Evolutionary conservation across 2,113 vertebrate species (phyloP).

Genomic region (Rissa tridactyla): DNA sequence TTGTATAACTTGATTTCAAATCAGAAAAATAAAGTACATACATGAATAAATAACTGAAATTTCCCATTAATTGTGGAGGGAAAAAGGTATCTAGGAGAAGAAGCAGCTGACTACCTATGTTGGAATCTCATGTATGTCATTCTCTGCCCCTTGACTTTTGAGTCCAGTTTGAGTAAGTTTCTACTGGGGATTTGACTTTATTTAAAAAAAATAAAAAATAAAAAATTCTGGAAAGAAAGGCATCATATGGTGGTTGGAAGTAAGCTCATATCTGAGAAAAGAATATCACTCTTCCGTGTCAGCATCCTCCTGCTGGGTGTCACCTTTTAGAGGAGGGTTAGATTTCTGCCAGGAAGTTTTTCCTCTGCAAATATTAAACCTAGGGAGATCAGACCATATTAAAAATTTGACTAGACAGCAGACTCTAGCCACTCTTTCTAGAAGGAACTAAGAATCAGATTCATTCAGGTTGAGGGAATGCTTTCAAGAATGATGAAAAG

Average conservation of each 20-base stretch:
- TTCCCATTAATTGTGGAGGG: accelerated
- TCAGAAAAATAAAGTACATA: not conserved
- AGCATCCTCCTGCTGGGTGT: not conserved
- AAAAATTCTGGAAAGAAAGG: not conserved
- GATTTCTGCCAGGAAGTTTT: not conserved
- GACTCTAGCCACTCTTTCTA: not conserved
- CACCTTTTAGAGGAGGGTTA: not conserved
- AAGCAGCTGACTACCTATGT: not conserved
- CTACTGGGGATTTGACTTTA: not conserved
- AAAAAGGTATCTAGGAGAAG: not conserved
- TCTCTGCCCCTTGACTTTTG: not conserved
- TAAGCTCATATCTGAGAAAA: not conserved
- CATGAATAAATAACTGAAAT: not conserved
- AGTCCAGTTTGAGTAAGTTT: not conserved
- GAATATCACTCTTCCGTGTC: not conserved
- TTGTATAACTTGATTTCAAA: not conserved
- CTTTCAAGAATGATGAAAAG: not conserved
- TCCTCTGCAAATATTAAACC: not conserved
- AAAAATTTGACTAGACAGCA: not conserved
- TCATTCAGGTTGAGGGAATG: not conserved
- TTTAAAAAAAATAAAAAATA: not conserved
- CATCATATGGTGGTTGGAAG: not conserved
- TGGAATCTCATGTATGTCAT: not conserved
- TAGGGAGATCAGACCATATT: not conserved
- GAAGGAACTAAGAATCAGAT: not conserved